These are phyloP conservation scores for Phenganax stokvisi DNA, from an alignment of 92 coral and sea anemone species.

Conservation along the genomic window DNA sequence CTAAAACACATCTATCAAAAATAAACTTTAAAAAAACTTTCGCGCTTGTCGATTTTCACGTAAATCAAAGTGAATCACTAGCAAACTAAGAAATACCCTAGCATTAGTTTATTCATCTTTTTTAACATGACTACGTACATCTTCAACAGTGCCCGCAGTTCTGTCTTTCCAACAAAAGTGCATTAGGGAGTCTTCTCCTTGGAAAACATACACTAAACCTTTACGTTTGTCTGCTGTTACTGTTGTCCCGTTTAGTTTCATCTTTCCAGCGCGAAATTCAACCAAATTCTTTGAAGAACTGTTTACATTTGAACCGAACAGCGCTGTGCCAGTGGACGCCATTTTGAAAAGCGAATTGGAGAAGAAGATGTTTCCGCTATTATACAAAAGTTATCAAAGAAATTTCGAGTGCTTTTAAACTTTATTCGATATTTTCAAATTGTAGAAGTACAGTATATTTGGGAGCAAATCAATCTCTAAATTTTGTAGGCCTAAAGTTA, in stretches of 20 bases:
- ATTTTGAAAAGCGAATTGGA: slow-evolving; percentile 44
- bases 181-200: slow-evolving; percentile 95
- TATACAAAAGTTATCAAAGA: no score
- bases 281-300: slow-evolving; percentile 84
- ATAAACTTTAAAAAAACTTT: neutral
- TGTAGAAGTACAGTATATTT: no score
- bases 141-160: slow-evolving; percentile 78
- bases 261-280: slow-evolving; percentile 97
- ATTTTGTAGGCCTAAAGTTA: no score
- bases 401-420: no score
- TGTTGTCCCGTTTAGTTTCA: slow-evolving; percentile 80
- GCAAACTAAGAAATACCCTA: neutral
- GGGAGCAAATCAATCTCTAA: no score
- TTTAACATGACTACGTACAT: slow-evolving; percentile 53
- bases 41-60: neutral
- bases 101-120: slow-evolving; percentile 19
- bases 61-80: neutral
- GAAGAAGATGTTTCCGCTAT: no score
- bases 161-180: slow-evolving; percentile 99
- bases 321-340: slow-evolving; percentile 60
- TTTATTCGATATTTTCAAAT: no score
- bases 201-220: slow-evolving; percentile 86
- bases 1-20: neutral
- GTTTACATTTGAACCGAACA: slow-evolving; percentile 72
- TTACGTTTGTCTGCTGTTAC: slow-evolving; percentile 99